Percentiles rank a stretch among this genome's conserved stretches.
Conservation (phyloP, 2,797 vertebrate species). For the Vultur gryphus region DNA sequence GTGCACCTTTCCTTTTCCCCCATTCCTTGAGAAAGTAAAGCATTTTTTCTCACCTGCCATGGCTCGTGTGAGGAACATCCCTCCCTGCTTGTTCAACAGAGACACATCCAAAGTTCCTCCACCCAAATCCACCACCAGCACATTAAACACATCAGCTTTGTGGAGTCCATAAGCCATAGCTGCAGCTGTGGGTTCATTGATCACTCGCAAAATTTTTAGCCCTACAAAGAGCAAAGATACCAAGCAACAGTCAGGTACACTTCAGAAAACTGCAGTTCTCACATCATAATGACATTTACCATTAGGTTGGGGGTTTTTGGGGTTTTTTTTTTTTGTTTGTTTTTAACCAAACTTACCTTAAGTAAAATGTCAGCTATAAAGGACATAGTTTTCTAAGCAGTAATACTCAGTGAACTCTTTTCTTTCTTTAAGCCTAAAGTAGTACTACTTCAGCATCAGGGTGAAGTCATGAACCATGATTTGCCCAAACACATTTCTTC, state of each 20-base stretch:
- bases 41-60: conserved; percentile 88
- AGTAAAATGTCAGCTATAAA: not conserved
- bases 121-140: conserved; percentile 95
- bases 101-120: conserved; percentile 97
- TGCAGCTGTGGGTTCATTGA: conserved; percentile 96
- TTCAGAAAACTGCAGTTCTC: not conserved
- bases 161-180: conserved; percentile 98
- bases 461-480: rapidly evolving
- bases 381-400: not conserved
- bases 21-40: not conserved
- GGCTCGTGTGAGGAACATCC: conserved; percentile 96
- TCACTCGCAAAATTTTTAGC: conserved; percentile 88
- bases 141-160: conserved; percentile 91
- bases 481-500: not conserved
- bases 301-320: not conserved
- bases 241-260: not conserved
- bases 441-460: not conserved
- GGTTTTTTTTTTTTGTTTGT: not conserved
- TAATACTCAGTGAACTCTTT: not conserved
- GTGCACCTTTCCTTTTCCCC: not conserved
- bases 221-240: conserved; percentile 71
- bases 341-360: not conserved
- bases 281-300: not conserved
- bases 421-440: not conserved
- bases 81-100: conserved; percentile 94